Base-by-base conservation (phyloP, 2,797 vertebrate genomes). In the Cichlasoma orientale region DNA sequence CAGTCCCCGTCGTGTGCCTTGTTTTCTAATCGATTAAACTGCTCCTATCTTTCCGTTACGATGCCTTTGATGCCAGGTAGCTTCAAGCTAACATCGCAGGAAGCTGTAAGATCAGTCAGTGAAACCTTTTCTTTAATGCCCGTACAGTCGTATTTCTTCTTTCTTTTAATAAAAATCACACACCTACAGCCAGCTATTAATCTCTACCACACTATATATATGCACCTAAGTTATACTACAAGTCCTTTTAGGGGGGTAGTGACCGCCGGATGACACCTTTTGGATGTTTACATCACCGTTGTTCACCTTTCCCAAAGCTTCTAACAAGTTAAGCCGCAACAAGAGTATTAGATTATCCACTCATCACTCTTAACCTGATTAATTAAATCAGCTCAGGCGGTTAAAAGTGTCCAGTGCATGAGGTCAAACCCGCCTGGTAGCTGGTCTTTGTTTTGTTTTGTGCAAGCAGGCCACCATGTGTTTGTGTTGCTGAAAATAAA, bases 261-360 rank as follows among this genome's bases (percentile, higher is more conserved):
- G 81, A 56, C 75, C 70, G 56, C 76, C 78, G 75, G 79, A 74
- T 88, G 85, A 79, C 82, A 89, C 83, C 85, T 77, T 82, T 73
- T 83, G 74, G 78, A 82, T 92, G 91, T 92, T 94, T 94, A 94
- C 91, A 92, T 90, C 84, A 77, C 80, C 81, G 69, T 87, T 85
- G 63, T 89, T 81, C 79, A 82, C 78, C 84, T 84, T 79, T 74
- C 59, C 52, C 29, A 73, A 41, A 70, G 53, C 19, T 79, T 56
- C 54, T 61, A 73, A 23, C 77, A 82, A 27, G 82, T 81, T 19
- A 57, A 73, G 80, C 25, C 66, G 36, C 73, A 33, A 44, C 75
- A 78, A 72, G 55, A 31, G 69, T 80, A 83, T 56, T 29, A 63
- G 71, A 82, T 16, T 2, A 8, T 25, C 54, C 52, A 54, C 21